Conservation (phyloP, 2,113 vertebrate species). For the Perca schrenkii region DNA sequence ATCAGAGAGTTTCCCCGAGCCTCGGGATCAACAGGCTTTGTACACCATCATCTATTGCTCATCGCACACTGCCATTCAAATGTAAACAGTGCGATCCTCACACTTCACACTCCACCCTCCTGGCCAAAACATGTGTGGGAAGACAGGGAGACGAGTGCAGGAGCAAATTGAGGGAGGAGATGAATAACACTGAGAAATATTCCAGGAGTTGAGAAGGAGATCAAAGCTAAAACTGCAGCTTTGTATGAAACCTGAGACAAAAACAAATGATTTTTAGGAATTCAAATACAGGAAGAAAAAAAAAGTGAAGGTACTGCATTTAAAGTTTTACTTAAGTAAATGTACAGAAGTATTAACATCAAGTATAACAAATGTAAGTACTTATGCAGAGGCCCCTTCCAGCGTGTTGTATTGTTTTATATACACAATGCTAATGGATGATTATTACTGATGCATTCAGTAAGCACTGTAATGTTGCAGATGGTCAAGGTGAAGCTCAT, state of each 20-base stretch:
- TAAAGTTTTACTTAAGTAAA: neutral
- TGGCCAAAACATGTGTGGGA: slow-evolving; percentile 74
- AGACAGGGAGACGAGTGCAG: slow-evolving; percentile 60
- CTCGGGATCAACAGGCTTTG: slow-evolving; percentile 78
- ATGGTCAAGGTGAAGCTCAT: neutral
- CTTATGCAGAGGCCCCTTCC: neutral
- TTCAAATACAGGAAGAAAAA: slow-evolving; percentile 22
- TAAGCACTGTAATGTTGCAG: slow-evolving; percentile 3
- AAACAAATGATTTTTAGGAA: slow-evolving; percentile 46
- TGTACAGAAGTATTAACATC: neutral
- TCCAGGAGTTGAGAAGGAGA: slow-evolving; percentile 58
- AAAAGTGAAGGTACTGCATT: neutral
- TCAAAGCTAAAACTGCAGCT: slow-evolving; percentile 68
- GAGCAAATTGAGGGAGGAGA: slow-evolving; percentile 46
- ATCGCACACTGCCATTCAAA: slow-evolving; percentile 79
- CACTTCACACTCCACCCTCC: slow-evolving; percentile 78
- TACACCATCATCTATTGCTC: slow-evolving; percentile 82
- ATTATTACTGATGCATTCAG: neutral
- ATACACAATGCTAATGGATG: neutral
- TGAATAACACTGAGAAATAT: slow-evolving; percentile 69
- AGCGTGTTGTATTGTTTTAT: neutral
- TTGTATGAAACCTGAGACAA: slow-evolving; percentile 40
- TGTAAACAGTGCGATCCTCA: slow-evolving; percentile 83
- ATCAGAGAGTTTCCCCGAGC: slow-evolving; percentile 78
- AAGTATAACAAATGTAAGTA: neutral